Evolutionary conservation across 2,888 invertebrate genomes (phyloP).

Genomic region (Diaphora mendica): DNA sequence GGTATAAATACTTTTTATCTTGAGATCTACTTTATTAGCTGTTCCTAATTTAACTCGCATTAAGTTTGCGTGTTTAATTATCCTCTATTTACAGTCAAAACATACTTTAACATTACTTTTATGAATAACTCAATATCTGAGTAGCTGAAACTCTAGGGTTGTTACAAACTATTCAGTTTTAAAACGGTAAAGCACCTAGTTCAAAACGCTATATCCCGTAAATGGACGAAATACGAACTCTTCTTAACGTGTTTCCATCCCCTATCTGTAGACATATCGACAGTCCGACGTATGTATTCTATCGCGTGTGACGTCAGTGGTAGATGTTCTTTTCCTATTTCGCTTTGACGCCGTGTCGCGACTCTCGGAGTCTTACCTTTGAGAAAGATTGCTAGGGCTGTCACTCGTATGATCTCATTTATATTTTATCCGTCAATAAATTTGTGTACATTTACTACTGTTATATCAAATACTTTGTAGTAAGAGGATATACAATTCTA

Average conservation of each 20-base stretch:
- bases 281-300: constrained; percentile 23
- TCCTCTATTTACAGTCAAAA: neutral
- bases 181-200: neutral
- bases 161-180: neutral
- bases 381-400: constrained; percentile 51
- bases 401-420: constrained; percentile 19
- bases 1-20: neutral
- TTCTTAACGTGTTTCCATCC: neutral
- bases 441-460: neutral
- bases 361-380: constrained; percentile 45
- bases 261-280: constrained; percentile 17
- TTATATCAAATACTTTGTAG: neutral
- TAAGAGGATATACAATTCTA: neutral
- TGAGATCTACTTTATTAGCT: neutral
- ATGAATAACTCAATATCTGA: neutral
- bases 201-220: neutral
- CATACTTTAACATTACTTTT: neutral
- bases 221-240: neutral
- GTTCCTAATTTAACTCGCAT: neutral
- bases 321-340: constrained; percentile 59
- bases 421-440: neutral
- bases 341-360: constrained; percentile 57
- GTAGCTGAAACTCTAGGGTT: neutral
- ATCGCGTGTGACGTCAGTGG: constrained; percentile 33
- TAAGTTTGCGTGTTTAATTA: too few relatives aligned